phyloP scores from a whole-genome alignment of 2,888 invertebrate species.

The Zelleria hepariella region DNA sequence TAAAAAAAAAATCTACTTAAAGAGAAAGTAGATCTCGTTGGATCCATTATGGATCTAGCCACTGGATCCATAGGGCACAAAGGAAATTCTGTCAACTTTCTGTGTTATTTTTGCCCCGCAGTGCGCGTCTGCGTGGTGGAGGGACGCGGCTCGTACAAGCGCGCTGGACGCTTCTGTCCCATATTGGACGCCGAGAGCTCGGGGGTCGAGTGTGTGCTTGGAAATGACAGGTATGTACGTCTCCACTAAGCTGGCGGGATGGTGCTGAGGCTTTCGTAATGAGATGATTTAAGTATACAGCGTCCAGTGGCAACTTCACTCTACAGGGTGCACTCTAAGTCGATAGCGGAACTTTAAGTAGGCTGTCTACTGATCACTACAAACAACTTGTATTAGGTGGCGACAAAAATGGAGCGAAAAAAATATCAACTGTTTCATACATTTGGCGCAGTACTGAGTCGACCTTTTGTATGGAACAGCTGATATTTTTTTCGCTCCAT shows the following conservation, averaged over 20 bases:
- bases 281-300: no score
- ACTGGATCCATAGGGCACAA: neutral
- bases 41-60: no score
- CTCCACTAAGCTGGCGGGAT: neutral
- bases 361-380: neutral
- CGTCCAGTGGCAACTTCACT: no score
- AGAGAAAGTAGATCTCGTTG: neutral
- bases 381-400: no score
- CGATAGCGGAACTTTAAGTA: no score
- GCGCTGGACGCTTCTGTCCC: slow-evolving; percentile 76
- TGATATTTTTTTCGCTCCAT: no score
- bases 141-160: slow-evolving; percentile 73
- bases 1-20: no score
- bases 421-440: no score
- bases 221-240: slow-evolving; percentile 74
- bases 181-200: slow-evolving; percentile 71
- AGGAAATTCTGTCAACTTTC: neutral
- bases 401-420: no score
- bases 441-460: no score
- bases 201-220: slow-evolving; percentile 79
- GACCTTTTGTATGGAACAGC: no score
- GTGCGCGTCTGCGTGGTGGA: slow-evolving; percentile 82
- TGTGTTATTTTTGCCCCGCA: slow-evolving; percentile 37
- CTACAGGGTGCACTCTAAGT: no score
- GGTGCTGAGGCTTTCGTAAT: neutral